Evolutionary conservation across 1,140 invertebrate species (phyloP), one percentile per base, ranked within the genome.

Genomic region (Harpegnathos saltator): DNA sequence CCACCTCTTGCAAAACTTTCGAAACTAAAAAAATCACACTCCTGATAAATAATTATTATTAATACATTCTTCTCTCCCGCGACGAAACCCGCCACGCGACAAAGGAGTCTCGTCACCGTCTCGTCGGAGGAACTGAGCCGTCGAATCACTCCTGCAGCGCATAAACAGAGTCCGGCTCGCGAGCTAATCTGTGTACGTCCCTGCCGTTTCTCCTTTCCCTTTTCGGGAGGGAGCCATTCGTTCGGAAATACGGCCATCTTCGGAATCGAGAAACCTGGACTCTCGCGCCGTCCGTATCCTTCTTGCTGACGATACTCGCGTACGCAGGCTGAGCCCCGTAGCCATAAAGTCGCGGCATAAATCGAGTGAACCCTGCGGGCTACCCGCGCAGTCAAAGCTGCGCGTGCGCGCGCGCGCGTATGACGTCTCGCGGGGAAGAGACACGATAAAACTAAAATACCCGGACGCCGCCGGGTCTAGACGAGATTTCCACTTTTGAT

Each of bases 341-440:
- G 84, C 71, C 81, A 85, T 85, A 85, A 85, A 85, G 71, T 62
- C 50, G 33, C 63, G 84, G 50, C 78, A 82, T 85, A 84, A 85
- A 85, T 85, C 81, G 84, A 83, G 71, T 82, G 81, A 68, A 83
- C 84, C 69, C 84, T 77, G 69, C 68, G 58, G 69, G 81, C 69
- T 82, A 1, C 29, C 68, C 38, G 38, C 68, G 17, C 59, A 74
- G 77, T 61, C 69, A 62, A 24, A 56, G 75, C 33, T 14, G n/a
- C 38, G 54, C 65, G 38, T 17, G 71, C 52, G 59, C 63, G 52
- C n/a, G n/a, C 38, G 54, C 65, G 38, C 22, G 71, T 62, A 72
- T 74, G 52, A 82, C 62, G 78, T 74, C 71, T 38, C 56, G 44
- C 78, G 78, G 56, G 78, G 54, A 74, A 59, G 69, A 44, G 78